Conservation (phyloP, 2,113 vertebrate species). For the Tretioscincus oriximinensis region DNA sequence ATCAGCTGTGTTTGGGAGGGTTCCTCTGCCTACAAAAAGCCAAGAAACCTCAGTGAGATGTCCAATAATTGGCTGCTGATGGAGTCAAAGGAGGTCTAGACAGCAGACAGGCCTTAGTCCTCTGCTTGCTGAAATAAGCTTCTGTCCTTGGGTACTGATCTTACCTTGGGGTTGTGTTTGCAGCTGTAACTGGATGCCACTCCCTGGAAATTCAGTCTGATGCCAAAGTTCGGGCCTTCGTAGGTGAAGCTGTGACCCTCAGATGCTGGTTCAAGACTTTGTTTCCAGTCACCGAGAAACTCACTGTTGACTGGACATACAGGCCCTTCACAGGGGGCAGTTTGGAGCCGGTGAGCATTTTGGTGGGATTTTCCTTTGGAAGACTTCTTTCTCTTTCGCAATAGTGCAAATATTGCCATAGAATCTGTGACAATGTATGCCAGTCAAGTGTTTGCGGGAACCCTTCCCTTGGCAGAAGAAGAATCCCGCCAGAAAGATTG, state of each 20-base stretch:
- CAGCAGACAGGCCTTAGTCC: no score
- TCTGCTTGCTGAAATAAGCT: no score
- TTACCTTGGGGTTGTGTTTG: background rate
- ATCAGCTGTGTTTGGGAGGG: no score
- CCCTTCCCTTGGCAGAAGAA: background rate
- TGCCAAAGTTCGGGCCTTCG: slow-evolving; percentile 71
- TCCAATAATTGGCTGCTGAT: no score
- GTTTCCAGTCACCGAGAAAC: slow-evolving; percentile 73
- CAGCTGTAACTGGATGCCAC: slow-evolving; percentile 64
- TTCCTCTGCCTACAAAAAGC: no score
- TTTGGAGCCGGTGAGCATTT: slow-evolving; percentile 71
- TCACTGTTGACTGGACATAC: slow-evolving; percentile 88
- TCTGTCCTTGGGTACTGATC: background rate
- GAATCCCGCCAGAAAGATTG: background rate
- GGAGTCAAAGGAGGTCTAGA: no score
- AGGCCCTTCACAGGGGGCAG: slow-evolving; percentile 74
- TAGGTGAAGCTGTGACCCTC: slow-evolving; percentile 75
- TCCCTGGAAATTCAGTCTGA: slow-evolving; percentile 79
- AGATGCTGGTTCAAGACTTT: slow-evolving; percentile 85
- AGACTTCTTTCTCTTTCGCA: background rate
- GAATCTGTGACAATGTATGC: accelerated
- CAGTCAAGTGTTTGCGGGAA: background rate
- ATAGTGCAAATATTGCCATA: background rate
- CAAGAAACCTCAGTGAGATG: no score
- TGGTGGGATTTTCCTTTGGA: background rate